These are phyloP conservation scores for Xanthorhoe spadicearia DNA, from an alignment of 2,888 invertebrate genomes.

Conservation along the genomic window DNA sequence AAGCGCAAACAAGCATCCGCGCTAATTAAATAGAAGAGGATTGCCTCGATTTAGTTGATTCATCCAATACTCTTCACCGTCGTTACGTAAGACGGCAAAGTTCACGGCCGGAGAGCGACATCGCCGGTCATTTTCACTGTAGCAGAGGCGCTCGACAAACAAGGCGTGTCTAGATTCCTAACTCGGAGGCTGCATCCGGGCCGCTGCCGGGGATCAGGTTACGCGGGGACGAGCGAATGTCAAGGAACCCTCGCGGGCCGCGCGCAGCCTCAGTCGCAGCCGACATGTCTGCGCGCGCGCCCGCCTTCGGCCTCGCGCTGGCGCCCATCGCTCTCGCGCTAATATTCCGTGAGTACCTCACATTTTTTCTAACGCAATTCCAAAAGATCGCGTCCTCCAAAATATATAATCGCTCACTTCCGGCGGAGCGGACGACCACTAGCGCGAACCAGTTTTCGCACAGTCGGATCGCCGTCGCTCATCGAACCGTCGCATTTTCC, in stretches of 20 bases:
- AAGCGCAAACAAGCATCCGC: conserved; percentile 27
- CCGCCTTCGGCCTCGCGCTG: conserved; percentile 47
- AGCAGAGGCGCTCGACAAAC: conserved; percentile 61
- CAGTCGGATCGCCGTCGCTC: conserved; percentile 4
- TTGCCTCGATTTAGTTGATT: conserved; percentile 50
- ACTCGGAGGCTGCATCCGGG: conserved; percentile 82
- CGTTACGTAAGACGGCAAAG: conserved; percentile 74
- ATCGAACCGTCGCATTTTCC: conserved; percentile 44
- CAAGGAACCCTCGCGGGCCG: conserved; percentile 75
- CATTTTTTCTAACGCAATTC: conserved; percentile 18
- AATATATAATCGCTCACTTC: conserved; percentile 9
- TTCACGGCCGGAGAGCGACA: conserved; percentile 68
- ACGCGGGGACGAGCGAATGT: conserved; percentile 79
- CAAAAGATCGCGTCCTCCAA: conserved; percentile 9
- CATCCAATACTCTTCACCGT: conserved; percentile 57
- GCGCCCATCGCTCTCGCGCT: conserved; percentile 44
- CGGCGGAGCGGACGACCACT: conserved; percentile 7
- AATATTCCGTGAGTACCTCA: conserved; percentile 63
- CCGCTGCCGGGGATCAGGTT: conserved; percentile 73
- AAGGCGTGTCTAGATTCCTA: conserved; percentile 78
- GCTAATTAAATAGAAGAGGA: conserved; percentile 31
- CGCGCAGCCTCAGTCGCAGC: conserved; percentile 66
- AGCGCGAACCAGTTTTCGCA: conserved; percentile 22
- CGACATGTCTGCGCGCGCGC: conserved; percentile 78
- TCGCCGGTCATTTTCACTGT: conserved; percentile 65